A percentile compares a stretch with the other conserved stretches of the same genome.
Evolutionary conservation across 2,888 invertebrate species (phyloP).

Genomic region (Hemaris fuciformis): DNA sequence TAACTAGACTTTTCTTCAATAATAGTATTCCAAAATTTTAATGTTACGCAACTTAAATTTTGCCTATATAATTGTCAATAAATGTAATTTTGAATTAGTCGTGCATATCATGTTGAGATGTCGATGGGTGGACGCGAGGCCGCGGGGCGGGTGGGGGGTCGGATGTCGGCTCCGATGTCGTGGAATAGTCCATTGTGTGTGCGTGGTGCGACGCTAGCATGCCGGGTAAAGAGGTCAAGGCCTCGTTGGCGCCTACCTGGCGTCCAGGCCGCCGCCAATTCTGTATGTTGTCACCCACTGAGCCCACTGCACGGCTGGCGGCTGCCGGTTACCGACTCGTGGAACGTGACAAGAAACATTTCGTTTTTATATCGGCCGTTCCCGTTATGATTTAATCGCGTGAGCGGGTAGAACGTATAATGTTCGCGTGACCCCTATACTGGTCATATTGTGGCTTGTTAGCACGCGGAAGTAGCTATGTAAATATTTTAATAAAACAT

Average conservation of each 20-base stretch:
- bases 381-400: constrained; percentile 18
- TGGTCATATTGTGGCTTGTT: constrained; percentile 24
- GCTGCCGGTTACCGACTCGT: neutral
- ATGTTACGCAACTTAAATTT: neutral
- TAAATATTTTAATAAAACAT: constrained; percentile 34
- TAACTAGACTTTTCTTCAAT: too few species aligned
- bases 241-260: constrained; percentile 66
- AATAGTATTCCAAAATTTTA: too few species aligned
- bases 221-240: constrained; percentile 70
- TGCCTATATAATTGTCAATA: neutral
- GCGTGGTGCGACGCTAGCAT: constrained; percentile 38
- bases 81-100: neutral
- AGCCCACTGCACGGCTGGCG: neutral
- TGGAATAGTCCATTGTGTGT: constrained; percentile 67
- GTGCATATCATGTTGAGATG: neutral
- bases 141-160: constrained; percentile 40
- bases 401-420: constrained; percentile 12
- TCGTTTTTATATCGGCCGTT: constrained; percentile 16
- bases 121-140: constrained; percentile 11
- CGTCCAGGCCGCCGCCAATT: constrained; percentile 48
- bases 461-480: constrained; percentile 28
- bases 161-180: constrained; percentile 63
- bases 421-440: constrained; percentile 24
- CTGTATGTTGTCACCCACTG: constrained; percentile 31
- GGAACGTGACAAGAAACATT: constrained; percentile 2